These are phyloP conservation scores for Camponotus pennsylvanicus DNA, from an alignment of 1,140 invertebrate species.

Conservation along the genomic window DNA sequence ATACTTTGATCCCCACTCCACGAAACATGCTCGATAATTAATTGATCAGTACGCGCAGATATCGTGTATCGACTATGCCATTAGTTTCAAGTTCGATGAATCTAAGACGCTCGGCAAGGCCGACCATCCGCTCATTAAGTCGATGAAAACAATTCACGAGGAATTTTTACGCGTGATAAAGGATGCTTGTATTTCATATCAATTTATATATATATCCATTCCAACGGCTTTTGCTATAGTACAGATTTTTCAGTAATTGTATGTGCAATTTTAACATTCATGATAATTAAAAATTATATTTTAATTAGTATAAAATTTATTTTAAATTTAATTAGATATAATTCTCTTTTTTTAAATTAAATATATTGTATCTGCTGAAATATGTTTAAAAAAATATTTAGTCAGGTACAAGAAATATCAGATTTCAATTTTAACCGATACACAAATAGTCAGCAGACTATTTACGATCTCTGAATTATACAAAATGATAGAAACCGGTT, in stretches of 20 bases:
- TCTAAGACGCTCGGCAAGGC: constrained; percentile 22
- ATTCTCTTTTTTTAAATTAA: background rate
- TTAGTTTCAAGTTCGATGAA: constrained; percentile 71
- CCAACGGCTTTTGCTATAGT: background rate
- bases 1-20: constrained; percentile 69
- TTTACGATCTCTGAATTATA: constrained; percentile 9
- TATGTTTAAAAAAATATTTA: background rate
- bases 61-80: constrained; percentile 65
- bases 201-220: background rate
- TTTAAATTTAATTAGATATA: background rate
- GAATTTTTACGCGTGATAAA: background rate
- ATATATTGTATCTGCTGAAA: background rate
- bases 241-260: background rate
- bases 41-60: constrained; percentile 79
- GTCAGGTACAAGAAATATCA: background rate
- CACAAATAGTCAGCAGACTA: background rate
- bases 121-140: constrained; percentile 43
- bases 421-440: background rate
- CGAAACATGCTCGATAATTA: constrained; percentile 77
- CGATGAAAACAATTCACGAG: background rate
- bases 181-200: background rate
- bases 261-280: background rate
- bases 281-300: background rate
- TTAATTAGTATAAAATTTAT: background rate
- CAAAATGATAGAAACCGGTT: constrained; percentile 5